These are phyloP conservation scores for Thymelicus lineola DNA, from an alignment of 2,888 invertebrate species.

Conservation along the genomic window DNA sequence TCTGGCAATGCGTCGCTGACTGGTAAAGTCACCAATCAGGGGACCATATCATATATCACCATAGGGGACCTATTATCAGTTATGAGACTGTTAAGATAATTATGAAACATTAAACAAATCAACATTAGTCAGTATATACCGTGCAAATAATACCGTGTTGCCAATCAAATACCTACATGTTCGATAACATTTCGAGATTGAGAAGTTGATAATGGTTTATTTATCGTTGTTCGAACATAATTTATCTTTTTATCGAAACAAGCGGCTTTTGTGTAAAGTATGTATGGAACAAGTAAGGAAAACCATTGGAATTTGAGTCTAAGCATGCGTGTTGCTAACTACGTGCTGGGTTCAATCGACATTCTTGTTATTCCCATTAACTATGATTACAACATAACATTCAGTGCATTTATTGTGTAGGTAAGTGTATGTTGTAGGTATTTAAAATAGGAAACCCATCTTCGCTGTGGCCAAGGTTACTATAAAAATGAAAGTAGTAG, in stretches of 20 bases:
- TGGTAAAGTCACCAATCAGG: too few species aligned
- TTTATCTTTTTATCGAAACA: constrained; percentile 19
- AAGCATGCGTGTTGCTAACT: background rate
- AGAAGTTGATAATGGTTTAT: constrained; percentile 24
- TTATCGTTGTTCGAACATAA: constrained; percentile 29
- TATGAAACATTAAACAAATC: background rate
- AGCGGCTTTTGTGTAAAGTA: constrained; percentile 15
- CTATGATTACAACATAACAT: too few species aligned
- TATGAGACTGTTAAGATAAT: too few species aligned
- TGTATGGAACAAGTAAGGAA: background rate
- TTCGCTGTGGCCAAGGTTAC: too few species aligned
- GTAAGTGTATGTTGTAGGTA: too few species aligned
- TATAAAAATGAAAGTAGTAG: too few species aligned
- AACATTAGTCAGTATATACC: background rate
- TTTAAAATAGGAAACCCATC: too few species aligned
- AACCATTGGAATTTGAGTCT: background rate
- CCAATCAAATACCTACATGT: constrained; percentile 24
- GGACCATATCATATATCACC: too few species aligned
- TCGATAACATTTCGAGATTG: constrained; percentile 27
- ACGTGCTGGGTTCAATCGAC: background rate
- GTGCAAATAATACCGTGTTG: background rate
- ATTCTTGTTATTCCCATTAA: background rate
- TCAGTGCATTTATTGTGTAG: too few species aligned
- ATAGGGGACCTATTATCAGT: too few species aligned
- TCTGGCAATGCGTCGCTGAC: too few species aligned